phyloP scores from a whole-genome alignment of 1,140 invertebrate genomes.

The Ptiloglossa arizonensis region DNA sequence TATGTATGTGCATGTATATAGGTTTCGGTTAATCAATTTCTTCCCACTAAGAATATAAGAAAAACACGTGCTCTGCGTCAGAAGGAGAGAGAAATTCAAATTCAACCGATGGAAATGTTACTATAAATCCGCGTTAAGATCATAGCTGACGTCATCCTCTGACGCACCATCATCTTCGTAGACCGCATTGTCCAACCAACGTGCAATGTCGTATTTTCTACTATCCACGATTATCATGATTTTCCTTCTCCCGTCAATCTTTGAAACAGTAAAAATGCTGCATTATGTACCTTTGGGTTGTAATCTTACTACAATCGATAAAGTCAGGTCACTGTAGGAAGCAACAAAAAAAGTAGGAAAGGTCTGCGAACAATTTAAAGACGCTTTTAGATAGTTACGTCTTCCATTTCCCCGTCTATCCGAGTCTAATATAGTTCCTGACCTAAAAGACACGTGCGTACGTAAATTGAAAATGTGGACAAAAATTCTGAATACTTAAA shows the following conservation, averaged over 20 bases:
- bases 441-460: no score
- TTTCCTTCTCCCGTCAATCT: not conserved
- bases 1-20: no score
- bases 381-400: not conserved
- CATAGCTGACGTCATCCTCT: slow-evolving; percentile 70
- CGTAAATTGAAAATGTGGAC: no score
- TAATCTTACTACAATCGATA: not conserved
- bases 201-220: not conserved
- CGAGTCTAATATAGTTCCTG: not conserved
- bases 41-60: not conserved
- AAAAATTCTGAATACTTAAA: not conserved
- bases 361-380: not conserved
- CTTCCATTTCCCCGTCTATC: not conserved
- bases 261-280: not conserved
- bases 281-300: not conserved
- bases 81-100: slow-evolving; percentile 14
- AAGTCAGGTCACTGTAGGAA: not conserved
- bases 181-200: slow-evolving; percentile 54
- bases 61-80: slow-evolving; percentile 15
- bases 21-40: not conserved
- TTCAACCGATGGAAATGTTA: slow-evolving; percentile 29
- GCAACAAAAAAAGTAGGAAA: not conserved
- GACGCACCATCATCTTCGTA: slow-evolving; percentile 68
- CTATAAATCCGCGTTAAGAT: slow-evolving; percentile 66
- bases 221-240: not conserved